Conservation (phyloP, 2,113 vertebrate genomes). For the Heptranchias perlo region DNA sequence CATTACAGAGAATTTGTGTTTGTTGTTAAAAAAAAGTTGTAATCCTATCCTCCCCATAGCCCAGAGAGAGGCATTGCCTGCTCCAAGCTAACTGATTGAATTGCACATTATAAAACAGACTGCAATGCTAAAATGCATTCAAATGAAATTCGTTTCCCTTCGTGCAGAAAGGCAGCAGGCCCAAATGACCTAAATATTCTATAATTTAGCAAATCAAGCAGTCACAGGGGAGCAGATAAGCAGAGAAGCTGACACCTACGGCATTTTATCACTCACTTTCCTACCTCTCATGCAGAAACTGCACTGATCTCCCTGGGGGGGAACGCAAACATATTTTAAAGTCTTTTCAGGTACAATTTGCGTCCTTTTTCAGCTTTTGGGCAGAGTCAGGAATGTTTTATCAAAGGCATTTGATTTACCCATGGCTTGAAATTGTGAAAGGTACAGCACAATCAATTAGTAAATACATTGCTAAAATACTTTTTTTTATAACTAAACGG, state of each 20-base stretch:
- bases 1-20: neutral
- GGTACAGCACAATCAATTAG: neutral
- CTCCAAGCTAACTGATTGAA: neutral
- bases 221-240: neutral
- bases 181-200: constrained; percentile 7
- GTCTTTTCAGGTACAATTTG: neutral
- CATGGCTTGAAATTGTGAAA: neutral
- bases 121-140: neutral
- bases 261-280: neutral
- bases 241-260: neutral
- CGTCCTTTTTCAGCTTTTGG: neutral
- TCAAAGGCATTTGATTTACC: neutral
- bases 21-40: neutral
- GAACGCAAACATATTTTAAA: neutral
- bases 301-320: neutral
- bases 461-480: neutral
- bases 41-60: neutral
- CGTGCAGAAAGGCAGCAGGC: neutral
- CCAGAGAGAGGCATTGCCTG: neutral
- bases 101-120: neutral
- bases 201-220: neutral
- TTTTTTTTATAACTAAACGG: neutral
- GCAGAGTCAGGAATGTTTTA: neutral
- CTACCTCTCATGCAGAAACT: neutral
- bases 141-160: neutral